These are phyloP conservation scores for Pseudolaguvia tuberculata DNA, from an alignment of 2,113 vertebrate species.

Conservation along the genomic window DNA sequence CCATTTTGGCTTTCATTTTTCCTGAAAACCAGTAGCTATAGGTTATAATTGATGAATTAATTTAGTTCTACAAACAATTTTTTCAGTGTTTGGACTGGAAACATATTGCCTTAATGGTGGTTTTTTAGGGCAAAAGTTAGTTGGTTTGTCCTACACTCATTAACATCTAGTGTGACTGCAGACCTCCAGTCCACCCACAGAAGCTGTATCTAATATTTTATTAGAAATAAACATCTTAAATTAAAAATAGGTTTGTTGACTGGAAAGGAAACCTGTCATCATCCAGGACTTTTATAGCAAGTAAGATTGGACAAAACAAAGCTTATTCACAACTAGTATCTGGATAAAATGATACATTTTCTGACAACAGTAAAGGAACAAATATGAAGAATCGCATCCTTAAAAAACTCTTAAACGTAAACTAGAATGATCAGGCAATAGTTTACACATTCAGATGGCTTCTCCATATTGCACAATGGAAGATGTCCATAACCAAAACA, in stretches of 20 bases:
- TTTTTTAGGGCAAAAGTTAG: neutral
- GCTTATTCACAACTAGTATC: neutral
- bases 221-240: neutral
- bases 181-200: neutral
- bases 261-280: neutral
- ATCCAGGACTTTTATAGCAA: neutral
- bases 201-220: neutral
- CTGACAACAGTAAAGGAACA: neutral
- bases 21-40: neutral
- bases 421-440: constrained; percentile 15
- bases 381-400: neutral
- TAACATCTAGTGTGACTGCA: neutral
- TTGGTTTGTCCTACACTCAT: neutral
- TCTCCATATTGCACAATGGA: constrained; percentile 31
- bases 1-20: neutral
- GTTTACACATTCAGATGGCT: constrained; percentile 37
- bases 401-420: neutral
- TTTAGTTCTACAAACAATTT: no score
- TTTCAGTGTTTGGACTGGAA: no score
- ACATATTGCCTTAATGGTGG: neutral
- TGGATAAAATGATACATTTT: neutral
- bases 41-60: neutral
- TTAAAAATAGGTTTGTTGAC: neutral
- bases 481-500: constrained; percentile 22
- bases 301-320: neutral